Conservation (phyloP, 2,888 invertebrate species). For the Drosophila acutilabella region DNA sequence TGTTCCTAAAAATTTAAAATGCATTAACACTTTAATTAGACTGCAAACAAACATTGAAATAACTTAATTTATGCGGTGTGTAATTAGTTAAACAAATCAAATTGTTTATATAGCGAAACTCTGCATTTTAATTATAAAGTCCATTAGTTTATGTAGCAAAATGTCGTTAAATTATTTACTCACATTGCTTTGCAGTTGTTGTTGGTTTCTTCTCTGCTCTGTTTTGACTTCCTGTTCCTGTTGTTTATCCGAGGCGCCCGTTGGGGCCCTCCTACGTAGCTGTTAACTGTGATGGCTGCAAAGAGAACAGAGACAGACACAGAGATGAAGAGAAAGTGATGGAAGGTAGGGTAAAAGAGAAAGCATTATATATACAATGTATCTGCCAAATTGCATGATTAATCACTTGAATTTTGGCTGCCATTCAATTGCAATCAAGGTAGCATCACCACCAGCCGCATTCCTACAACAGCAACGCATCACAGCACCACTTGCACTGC, state of each 20-base stretch:
- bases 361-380: slow-evolving; percentile 16
- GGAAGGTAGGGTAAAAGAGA: slow-evolving; percentile 6
- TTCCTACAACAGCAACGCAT: background rate
- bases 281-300: slow-evolving; percentile 77
- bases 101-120: background rate
- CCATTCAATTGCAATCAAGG: slow-evolving; percentile 52
- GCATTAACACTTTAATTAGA: background rate
- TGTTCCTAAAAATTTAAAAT: background rate
- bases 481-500: background rate
- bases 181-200: slow-evolving; percentile 48
- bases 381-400: slow-evolving; percentile 76
- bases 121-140: background rate
- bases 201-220: slow-evolving; percentile 34
- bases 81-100: background rate
- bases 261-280: slow-evolving; percentile 65
- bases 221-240: slow-evolving; percentile 39
- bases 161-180: slow-evolving; percentile 42
- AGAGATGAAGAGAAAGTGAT: slow-evolving; percentile 10
- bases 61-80: background rate
- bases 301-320: slow-evolving; percentile 16
- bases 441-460: background rate
- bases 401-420: slow-evolving; percentile 72
- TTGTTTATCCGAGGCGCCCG: slow-evolving; percentile 81
- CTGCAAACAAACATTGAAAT: background rate
- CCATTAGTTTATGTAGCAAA: background rate